phyloP scores from a whole-genome alignment of 2,888 invertebrate species.

The Leucophora obtusa region DNA sequence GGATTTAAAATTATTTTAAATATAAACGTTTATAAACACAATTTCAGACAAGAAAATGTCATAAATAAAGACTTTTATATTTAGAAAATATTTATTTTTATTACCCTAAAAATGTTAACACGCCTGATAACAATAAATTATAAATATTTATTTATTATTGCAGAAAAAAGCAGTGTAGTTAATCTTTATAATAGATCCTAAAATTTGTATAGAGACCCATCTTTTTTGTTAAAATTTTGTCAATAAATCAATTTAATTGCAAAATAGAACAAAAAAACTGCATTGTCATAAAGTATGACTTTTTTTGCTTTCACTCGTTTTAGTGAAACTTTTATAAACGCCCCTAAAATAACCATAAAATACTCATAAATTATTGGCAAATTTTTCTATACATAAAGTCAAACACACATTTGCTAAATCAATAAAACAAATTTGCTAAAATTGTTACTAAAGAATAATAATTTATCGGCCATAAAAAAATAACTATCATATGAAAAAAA shows the following conservation, averaged over 20 bases:
- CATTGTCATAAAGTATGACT: slow-evolving; percentile 21
- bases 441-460: slow-evolving; percentile 15
- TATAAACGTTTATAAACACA: neutral
- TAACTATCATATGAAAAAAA: neutral
- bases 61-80: slow-evolving; percentile 49
- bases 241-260: slow-evolving; percentile 43
- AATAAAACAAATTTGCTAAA: slow-evolving; percentile 49
- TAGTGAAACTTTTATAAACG: slow-evolving; percentile 23
- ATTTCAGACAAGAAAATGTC: neutral
- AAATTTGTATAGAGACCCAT: neutral
- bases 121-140: slow-evolving; percentile 41
- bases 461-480: slow-evolving; percentile 5
- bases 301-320: neutral
- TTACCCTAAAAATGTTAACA: slow-evolving; percentile 32
- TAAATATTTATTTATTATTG: slow-evolving; percentile 15
- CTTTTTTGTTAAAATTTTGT: slow-evolving; percentile 6
- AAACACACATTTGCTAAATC: slow-evolving; percentile 33
- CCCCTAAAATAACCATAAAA: slow-evolving; percentile 42
- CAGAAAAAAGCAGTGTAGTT: slow-evolving; percentile 9
- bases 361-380: slow-evolving; percentile 39
- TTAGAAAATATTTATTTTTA: neutral
- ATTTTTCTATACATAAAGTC: neutral
- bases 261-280: slow-evolving; percentile 12
- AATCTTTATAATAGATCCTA: slow-evolving; percentile 19
- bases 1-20: slow-evolving; percentile 41